Percentiles rank a stretch among this genome's conserved stretches.
Conservation (phyloP, 2,888 invertebrate genomes). For the Andrena flavipes region DNA sequence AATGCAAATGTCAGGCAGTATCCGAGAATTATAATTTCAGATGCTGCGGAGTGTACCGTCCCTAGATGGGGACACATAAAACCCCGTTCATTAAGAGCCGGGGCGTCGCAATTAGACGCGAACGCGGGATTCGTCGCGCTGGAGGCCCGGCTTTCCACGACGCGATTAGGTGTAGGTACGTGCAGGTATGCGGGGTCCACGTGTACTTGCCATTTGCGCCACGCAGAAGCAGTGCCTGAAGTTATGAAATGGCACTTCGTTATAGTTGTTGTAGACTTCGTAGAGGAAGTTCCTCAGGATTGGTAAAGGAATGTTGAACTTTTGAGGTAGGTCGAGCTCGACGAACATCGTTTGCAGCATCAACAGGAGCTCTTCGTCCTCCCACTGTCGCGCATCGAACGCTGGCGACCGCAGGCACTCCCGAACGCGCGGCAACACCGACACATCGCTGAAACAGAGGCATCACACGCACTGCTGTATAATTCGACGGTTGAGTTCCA, state of each 20-base stretch:
- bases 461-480: neutral
- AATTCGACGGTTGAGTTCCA: neutral
- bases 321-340: conserved; percentile 90
- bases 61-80: neutral
- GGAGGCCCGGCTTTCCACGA: neutral
- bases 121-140: neutral
- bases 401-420: conserved; percentile 89
- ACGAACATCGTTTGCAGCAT: conserved; percentile 93
- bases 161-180: neutral
- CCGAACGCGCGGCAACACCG: conserved; percentile 88
- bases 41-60: neutral
- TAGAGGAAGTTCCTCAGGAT: conserved; percentile 90
- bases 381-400: conserved; percentile 93
- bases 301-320: conserved; percentile 90
- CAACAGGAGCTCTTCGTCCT: conserved; percentile 92
- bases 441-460: conserved; percentile 86
- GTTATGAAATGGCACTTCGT: conserved; percentile 95
- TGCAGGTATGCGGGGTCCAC: neutral
- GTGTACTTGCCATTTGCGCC: conserved; percentile 91
- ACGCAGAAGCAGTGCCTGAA: conserved; percentile 95
- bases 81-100: conserved; percentile 9
- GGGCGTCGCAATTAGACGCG: conserved; percentile 5
- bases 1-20: neutral
- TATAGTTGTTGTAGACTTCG: conserved; percentile 92
- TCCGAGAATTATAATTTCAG: conserved; percentile 10